Evolutionary conservation across 2,888 invertebrate genomes (phyloP).

Genomic region (Globia sparganii): DNA sequence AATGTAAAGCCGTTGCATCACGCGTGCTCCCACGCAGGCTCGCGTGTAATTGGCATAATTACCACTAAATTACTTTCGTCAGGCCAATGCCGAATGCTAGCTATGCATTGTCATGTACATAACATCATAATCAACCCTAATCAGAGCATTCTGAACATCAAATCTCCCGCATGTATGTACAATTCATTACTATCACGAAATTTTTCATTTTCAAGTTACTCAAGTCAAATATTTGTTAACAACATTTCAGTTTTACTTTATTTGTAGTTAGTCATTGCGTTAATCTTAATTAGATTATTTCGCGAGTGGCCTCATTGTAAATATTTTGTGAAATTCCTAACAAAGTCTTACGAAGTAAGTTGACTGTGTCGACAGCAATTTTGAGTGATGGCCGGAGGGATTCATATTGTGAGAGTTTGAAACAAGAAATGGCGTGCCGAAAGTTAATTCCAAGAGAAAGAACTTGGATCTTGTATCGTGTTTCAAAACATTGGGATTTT

Average conservation of each 20-base stretch:
- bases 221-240: constrained; percentile 31
- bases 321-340: constrained; percentile 42
- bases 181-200: constrained; percentile 21
- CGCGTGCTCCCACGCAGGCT: constrained; percentile 75
- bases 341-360: constrained; percentile 31
- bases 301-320: constrained; percentile 41
- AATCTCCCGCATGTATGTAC: constrained; percentile 26
- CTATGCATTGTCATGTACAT: constrained; percentile 59
- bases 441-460: neutral
- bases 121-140: constrained; percentile 56
- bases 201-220: constrained; percentile 19
- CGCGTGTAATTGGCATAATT: constrained; percentile 84
- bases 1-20: constrained; percentile 76
- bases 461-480: neutral
- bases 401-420: constrained; percentile 11
- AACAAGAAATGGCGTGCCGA: neutral
- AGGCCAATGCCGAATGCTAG: constrained; percentile 70
- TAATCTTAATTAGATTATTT: constrained; percentile 56
- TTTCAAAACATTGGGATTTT: neutral
- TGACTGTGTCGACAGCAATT: constrained; percentile 22
- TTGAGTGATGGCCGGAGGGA: constrained; percentile 9
- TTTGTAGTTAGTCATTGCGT: constrained; percentile 49
- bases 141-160: constrained; percentile 30
- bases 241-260: constrained; percentile 26
- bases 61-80: constrained; percentile 81